Conservation (phyloP, 2,797 vertebrate species). For the Pteronotus mesoamericanus region DNA sequence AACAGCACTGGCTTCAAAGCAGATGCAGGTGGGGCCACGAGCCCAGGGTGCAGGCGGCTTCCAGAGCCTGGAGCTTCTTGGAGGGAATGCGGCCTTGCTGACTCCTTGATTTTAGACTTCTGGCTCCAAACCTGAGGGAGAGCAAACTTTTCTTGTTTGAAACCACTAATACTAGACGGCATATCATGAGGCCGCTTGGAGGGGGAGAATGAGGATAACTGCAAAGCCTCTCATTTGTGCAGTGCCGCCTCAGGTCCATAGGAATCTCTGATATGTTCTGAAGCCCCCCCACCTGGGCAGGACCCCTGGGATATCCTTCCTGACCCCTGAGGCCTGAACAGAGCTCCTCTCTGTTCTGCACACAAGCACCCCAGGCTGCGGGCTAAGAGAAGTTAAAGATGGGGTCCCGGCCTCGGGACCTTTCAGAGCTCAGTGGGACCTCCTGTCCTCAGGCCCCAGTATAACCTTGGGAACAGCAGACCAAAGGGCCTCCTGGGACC, state of each 20-base stretch:
- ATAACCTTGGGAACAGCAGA: background rate
- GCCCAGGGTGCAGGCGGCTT: fast-evolving
- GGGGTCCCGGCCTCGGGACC: fast-evolving
- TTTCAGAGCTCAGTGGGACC: background rate
- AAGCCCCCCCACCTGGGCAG: background rate
- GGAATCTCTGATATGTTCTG: background rate
- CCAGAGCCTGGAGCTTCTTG: fast-evolving
- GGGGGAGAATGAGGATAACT: fast-evolving
- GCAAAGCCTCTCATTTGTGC: background rate
- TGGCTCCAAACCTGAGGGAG: too few relatives aligned
- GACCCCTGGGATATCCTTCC: background rate
- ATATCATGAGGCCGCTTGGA: fast-evolving
- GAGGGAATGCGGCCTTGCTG: fast-evolving
- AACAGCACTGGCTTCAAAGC: fast-evolving
- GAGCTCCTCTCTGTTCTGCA: background rate
- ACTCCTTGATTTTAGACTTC: background rate
- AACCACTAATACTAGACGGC: background rate
- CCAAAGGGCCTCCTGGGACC: background rate
- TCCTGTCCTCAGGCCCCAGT: background rate
- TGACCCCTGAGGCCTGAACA: background rate
- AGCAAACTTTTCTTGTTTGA: fast-evolving
- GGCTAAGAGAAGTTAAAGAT: background rate
- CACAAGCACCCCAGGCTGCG: background rate
- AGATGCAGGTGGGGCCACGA: fast-evolving
- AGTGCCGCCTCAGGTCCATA: fast-evolving